These are phyloP conservation scores for Malaclemys terrapin DNA, from an alignment of 2,113 vertebrate species.

Conservation along the genomic window DNA sequence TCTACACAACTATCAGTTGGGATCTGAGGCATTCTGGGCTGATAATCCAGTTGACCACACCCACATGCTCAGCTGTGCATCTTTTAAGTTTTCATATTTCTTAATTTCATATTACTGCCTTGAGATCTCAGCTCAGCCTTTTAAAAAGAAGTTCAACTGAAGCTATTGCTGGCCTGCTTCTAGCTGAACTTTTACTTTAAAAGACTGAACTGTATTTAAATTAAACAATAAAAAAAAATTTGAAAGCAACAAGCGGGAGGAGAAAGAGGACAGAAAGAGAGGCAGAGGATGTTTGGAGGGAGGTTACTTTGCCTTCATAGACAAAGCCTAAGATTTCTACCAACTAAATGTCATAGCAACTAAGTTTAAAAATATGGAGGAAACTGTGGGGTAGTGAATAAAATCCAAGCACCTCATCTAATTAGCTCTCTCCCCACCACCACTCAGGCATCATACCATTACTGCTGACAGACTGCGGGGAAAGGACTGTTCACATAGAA, in stretches of 20 bases:
- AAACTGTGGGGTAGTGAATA: background rate
- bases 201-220: background rate
- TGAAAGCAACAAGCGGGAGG: background rate
- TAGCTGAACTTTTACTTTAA: background rate
- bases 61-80: background rate
- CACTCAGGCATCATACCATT: background rate
- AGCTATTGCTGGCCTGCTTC: background rate
- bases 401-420: background rate
- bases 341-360: background rate
- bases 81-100: background rate
- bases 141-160: background rate
- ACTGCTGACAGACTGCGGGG: background rate
- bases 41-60: background rate
- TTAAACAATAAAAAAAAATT: background rate
- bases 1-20: background rate
- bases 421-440: background rate
- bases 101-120: background rate
- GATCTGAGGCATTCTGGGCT: background rate
- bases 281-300: rapidly evolving
- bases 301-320: background rate
- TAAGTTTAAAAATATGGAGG: background rate
- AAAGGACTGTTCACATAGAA: background rate
- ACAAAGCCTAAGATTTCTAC: background rate
- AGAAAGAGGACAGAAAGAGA: background rate
- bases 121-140: background rate